Evolutionary conservation across 2,888 invertebrate species (phyloP).

Genomic region (Acleris sparsana): DNA sequence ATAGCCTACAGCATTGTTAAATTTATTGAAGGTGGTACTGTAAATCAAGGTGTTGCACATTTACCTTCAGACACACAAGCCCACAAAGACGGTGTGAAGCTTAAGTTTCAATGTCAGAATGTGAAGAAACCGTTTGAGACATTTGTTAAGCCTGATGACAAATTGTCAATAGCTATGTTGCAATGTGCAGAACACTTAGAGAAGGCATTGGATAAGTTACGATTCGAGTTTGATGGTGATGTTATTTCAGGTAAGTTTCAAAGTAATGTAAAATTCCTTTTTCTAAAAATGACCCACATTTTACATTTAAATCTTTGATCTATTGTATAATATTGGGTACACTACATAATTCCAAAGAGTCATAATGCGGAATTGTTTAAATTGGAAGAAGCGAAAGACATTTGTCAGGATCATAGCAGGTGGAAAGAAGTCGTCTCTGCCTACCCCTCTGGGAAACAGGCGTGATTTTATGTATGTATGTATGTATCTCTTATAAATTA

Average conservation of each 20-base stretch:
- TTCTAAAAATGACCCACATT: too few relatives aligned
- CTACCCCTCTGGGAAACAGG: too few relatives aligned
- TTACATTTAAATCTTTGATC: too few relatives aligned
- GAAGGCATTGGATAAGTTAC: slow-evolving; percentile 62
- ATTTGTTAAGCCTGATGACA: slow-evolving; percentile 56
- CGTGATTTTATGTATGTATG: too few relatives aligned
- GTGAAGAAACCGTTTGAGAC: slow-evolving; percentile 66
- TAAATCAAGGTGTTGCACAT: slow-evolving; percentile 55
- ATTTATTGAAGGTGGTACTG: slow-evolving; percentile 75
- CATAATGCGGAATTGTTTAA: too few relatives aligned
- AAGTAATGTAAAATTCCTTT: neutral
- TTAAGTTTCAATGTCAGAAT: slow-evolving; percentile 76
- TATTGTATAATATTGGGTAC: too few relatives aligned
- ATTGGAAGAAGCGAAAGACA: too few relatives aligned
- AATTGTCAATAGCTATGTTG: slow-evolving; percentile 65
- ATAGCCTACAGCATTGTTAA: slow-evolving; percentile 70
- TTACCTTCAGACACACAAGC: slow-evolving; percentile 41
- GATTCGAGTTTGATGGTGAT: slow-evolving; percentile 82
- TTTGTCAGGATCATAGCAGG: too few relatives aligned
- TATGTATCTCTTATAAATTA: too few relatives aligned
- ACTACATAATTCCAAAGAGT: too few relatives aligned
- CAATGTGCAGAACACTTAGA: slow-evolving; percentile 76
- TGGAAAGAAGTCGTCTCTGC: too few relatives aligned
- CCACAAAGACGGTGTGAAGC: slow-evolving; percentile 51
- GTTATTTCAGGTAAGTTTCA: slow-evolving; percentile 57